A percentile compares a stretch with the other conserved stretches of the same genome.
Evolutionary conservation across 2,888 invertebrate genomes (phyloP).

Genomic region (Ligdia adustata): DNA sequence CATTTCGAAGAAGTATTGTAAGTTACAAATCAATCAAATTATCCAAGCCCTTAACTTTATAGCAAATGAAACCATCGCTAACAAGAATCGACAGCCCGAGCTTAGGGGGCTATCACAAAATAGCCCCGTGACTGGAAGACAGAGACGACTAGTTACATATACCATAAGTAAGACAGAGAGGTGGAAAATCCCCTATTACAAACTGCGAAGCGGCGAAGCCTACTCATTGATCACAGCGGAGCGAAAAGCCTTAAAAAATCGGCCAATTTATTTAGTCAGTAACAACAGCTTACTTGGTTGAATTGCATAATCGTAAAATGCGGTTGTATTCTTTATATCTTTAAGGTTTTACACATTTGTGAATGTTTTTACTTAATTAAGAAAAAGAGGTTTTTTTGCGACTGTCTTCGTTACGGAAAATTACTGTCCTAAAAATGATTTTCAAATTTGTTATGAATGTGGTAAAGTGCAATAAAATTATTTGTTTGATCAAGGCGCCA

Average conservation of each 20-base stretch:
- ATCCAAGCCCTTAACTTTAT: slow-evolving; percentile 48
- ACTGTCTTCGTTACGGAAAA: too few species aligned
- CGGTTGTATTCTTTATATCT: slow-evolving; percentile 11
- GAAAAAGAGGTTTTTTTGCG: too few species aligned
- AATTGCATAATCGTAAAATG: slow-evolving; percentile 36
- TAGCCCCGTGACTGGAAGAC: slow-evolving; percentile 52
- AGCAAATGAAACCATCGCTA: slow-evolving; percentile 59
- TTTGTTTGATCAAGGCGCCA: too few species aligned
- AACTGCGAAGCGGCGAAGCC: slow-evolving; percentile 74
- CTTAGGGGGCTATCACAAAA: slow-evolving; percentile 56
- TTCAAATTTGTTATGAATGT: too few species aligned
- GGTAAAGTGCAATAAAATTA: too few species aligned
- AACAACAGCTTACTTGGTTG: slow-evolving; percentile 57
- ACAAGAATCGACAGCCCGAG: slow-evolving; percentile 70
- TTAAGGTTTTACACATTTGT: neutral
- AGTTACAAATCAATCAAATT: slow-evolving; percentile 57
- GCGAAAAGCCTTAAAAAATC: slow-evolving; percentile 78
- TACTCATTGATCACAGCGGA: slow-evolving; percentile 77
- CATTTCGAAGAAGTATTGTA: too few species aligned
- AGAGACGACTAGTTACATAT: slow-evolving; percentile 43
- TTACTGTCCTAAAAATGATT: too few species aligned
- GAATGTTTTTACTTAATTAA: too few species aligned
- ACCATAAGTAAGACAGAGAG: slow-evolving; percentile 47
- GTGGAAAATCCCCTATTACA: slow-evolving; percentile 67
- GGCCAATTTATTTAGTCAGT: slow-evolving; percentile 75